phyloP scores from a whole-genome alignment of 2,888 invertebrate species.

The Azorinus chamasolen region DNA sequence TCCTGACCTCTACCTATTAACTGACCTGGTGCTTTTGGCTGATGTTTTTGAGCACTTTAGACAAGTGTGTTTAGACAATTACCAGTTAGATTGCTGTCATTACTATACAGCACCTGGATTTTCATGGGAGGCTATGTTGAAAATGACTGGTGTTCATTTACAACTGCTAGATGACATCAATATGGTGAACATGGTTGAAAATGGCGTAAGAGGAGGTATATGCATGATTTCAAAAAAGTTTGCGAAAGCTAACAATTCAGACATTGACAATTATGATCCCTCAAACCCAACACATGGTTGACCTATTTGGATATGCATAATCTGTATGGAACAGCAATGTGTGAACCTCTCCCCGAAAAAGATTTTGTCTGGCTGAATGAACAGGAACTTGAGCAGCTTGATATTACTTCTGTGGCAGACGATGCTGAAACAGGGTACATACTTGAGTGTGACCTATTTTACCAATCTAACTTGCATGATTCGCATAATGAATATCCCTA shows the following conservation, averaged over 20 bases:
- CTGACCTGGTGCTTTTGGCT: conserved; percentile 68
- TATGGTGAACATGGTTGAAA: conserved; percentile 64
- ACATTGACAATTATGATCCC: conserved; percentile 58
- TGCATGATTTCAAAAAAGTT: conserved; percentile 65
- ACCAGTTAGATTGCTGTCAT: conserved; percentile 72
- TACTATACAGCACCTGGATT: conserved; percentile 78
- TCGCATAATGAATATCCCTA: conserved; percentile 35
- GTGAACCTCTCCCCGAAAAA: conserved; percentile 8
- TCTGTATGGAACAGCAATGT: conserved; percentile 33
- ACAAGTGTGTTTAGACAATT: conserved; percentile 65
- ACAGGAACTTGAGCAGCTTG: conserved; percentile 3
- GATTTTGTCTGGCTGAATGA: conserved; percentile 33
- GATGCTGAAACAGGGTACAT: conserved; percentile 53
- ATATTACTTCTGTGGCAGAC: conserved; percentile 20
- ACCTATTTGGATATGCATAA: conserved; percentile 27
- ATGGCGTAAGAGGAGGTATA: conserved; percentile 56
- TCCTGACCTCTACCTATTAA: neutral
- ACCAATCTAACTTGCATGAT: conserved; percentile 38
- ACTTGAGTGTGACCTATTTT: conserved; percentile 43
- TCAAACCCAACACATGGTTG: conserved; percentile 41
- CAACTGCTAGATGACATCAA: conserved; percentile 74
- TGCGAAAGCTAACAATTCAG: conserved; percentile 73
- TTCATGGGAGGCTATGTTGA: conserved; percentile 79
- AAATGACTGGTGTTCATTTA: conserved; percentile 70
- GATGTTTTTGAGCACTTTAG: conserved; percentile 82